Evolutionary conservation across 2,113 vertebrate genomes (phyloP).

Genomic region (Lanius ludovicianus): DNA sequence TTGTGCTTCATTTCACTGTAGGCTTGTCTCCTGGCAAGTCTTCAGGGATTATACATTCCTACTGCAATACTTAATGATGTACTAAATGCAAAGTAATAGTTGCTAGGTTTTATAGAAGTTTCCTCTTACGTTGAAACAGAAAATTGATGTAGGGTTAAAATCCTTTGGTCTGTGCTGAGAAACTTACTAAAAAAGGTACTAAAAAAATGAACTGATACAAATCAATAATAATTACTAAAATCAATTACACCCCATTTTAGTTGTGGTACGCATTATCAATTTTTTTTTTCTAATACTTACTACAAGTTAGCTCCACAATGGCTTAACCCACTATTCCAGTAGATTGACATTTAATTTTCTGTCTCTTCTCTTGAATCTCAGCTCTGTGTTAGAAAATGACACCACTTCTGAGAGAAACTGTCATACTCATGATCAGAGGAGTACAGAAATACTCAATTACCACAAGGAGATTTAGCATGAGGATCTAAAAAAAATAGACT

Average conservation of each 20-base stretch:
- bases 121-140: not conserved
- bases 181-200: not conserved
- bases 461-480: not conserved
- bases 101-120: not conserved
- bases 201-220: not conserved
- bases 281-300: not conserved
- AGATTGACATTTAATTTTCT: not conserved
- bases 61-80: constrained; percentile 6
- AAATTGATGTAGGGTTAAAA: not conserved
- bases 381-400: not conserved
- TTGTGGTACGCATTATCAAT: not conserved
- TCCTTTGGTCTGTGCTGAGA: not conserved
- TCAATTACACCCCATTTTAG: not conserved
- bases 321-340: not conserved
- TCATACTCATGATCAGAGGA: not conserved
- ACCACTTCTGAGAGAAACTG: constrained; percentile 20
- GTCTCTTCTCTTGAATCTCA: not conserved
- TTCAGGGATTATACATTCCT: constrained; percentile 26
- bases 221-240: not conserved
- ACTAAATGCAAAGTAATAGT: constrained; percentile 2
- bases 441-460: not conserved
- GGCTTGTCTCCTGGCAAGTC: constrained; percentile 39
- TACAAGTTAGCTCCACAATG: not conserved
- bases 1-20: constrained; percentile 39
- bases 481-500: not conserved